phyloP scores from a whole-genome alignment of 2,888 invertebrate species.

The Nephrotoma flavescens region DNA sequence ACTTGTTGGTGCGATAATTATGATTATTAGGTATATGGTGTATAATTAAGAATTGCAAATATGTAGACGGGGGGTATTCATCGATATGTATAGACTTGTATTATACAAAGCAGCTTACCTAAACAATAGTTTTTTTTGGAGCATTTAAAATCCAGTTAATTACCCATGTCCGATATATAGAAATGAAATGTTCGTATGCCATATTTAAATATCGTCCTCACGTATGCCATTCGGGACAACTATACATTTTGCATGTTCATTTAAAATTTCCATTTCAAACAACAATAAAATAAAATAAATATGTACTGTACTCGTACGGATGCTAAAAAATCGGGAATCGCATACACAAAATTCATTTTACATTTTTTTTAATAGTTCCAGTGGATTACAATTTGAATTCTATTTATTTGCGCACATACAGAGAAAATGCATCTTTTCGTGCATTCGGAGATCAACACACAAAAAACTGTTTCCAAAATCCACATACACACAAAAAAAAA shows the following conservation, averaged over 20 bases:
- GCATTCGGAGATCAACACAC: neutral
- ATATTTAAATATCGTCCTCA: neutral
- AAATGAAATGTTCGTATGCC: neutral
- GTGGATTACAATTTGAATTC: neutral
- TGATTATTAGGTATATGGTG: neutral
- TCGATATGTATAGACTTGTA: neutral
- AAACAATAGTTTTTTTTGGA: neutral
- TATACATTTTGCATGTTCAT: neutral
- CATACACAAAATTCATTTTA: neutral
- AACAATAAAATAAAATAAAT: neutral
- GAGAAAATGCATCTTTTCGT: neutral
- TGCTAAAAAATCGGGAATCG: neutral
- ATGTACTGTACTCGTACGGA: neutral
- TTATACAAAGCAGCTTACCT: neutral
- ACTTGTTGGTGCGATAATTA: neutral
- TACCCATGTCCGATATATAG: neutral
- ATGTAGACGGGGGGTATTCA: neutral
- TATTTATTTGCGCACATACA: neutral
- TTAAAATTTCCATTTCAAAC: neutral
- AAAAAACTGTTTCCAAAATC: neutral
- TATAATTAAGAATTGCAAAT: neutral
- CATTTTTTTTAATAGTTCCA: neutral
- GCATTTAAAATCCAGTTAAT: neutral
- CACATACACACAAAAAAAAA: no score
- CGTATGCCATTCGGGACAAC: neutral